Percentiles rank a stretch among this genome's conserved stretches.
phyloP scores from a whole-genome alignment of 2,113 vertebrate species.

The Salvelinus alpinus region DNA sequence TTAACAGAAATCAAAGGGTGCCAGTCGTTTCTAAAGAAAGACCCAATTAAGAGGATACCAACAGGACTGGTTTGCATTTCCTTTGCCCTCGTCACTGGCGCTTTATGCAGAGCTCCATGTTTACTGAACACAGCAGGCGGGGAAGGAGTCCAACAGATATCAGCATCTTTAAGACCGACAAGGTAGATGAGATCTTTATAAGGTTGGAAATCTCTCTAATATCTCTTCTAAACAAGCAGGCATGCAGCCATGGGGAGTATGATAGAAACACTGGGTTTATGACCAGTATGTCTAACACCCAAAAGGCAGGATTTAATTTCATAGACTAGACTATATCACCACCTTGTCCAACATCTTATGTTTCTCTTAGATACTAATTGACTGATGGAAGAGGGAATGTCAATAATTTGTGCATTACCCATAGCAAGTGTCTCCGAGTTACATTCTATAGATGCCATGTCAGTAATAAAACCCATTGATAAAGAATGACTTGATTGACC shows the following conservation, averaged over 20 bases:
- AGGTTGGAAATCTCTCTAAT: not conserved
- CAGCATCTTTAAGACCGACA: conserved; percentile 28
- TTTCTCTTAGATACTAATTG: no score
- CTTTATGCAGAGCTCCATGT: conserved; percentile 35
- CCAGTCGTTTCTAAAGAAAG: conserved; percentile 41
- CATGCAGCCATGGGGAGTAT: not conserved
- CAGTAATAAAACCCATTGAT: not conserved
- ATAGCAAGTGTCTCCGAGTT: not conserved
- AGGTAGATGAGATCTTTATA: not conserved
- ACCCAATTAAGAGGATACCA: conserved; percentile 59
- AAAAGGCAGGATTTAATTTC: not conserved
- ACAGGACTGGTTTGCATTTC: conserved; percentile 70
- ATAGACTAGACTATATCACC: not conserved
- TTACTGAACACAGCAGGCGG: conserved; percentile 49
- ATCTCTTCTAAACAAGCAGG: not conserved
- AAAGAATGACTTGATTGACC: not conserved
- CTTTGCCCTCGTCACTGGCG: conserved; percentile 32
- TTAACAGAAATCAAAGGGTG: conserved; percentile 61
- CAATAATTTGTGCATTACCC: not conserved
- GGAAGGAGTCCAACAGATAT: conserved; percentile 28
- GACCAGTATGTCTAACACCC: no score
- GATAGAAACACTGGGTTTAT: not conserved
- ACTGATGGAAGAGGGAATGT: no score
- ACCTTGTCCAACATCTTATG: not conserved
- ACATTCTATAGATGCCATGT: not conserved